These are phyloP conservation scores for Zaprionus obscuricornis DNA, from an alignment of 2,888 invertebrate species.

Conservation along the genomic window DNA sequence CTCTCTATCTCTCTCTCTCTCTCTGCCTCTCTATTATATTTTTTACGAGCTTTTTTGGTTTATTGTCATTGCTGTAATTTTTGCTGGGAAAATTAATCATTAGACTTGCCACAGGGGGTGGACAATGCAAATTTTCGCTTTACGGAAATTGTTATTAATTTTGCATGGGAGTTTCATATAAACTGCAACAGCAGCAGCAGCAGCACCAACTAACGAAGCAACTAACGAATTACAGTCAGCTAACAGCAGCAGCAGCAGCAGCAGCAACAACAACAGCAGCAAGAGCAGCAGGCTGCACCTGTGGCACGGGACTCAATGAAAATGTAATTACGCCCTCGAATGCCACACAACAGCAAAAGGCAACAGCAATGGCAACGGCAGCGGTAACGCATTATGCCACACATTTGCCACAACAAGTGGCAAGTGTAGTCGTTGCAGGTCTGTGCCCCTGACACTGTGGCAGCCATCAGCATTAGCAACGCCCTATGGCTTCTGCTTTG, in stretches of 20 bases:
- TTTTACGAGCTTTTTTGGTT: conserved; percentile 38
- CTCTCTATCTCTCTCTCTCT: background rate
- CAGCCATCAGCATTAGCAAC: conserved; percentile 64
- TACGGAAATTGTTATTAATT: conserved; percentile 63
- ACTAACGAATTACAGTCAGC: background rate
- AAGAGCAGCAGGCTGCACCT: conserved; percentile 13
- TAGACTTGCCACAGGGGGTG: conserved; percentile 57
- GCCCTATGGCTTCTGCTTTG: conserved; percentile 64
- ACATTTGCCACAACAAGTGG: conserved; percentile 43
- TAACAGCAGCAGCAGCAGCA: conserved; percentile 26
- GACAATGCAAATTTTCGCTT: conserved; percentile 46
- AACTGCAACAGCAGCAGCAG: conserved; percentile 17
- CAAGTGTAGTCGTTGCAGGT: conserved; percentile 28
- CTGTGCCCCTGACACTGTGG: conserved; percentile 72
- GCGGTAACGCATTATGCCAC: conserved; percentile 10
- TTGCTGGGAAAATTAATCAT: conserved; percentile 73
- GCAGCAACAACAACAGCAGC: conserved; percentile 6
- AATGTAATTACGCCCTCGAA: conserved; percentile 77
- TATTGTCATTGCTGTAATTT: conserved; percentile 42
- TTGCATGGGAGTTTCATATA: conserved; percentile 59
- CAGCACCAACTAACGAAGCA: conserved; percentile 15
- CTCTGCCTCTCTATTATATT: background rate
- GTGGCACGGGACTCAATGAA: conserved; percentile 54
- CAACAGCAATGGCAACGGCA: conserved; percentile 23
- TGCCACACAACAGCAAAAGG: conserved; percentile 43